A percentile compares a stretch with the other conserved stretches of the same genome.
phyloP scores from a whole-genome alignment of 2,888 invertebrate genomes.

The Caenorhabditis sp. region DNA sequence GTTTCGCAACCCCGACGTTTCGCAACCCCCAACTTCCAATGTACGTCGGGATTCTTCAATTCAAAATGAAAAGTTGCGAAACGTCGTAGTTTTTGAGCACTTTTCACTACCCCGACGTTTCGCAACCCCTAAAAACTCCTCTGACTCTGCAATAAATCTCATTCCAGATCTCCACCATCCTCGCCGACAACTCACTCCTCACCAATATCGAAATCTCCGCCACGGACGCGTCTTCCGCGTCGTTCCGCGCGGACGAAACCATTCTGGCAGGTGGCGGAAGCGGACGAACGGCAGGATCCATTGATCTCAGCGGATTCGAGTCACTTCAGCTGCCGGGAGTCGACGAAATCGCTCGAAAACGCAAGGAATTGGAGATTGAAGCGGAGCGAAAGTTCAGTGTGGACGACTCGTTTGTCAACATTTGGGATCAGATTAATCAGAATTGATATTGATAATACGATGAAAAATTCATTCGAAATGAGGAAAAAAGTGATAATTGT shows the following conservation, averaged over 20 bases:
- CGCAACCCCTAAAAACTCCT: too few relatives aligned
- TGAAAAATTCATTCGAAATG: neutral
- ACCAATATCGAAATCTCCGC: neutral
- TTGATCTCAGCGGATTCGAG: neutral
- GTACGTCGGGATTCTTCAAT: too few relatives aligned
- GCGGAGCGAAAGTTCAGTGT: neutral
- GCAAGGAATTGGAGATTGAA: neutral
- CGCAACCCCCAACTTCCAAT: too few relatives aligned
- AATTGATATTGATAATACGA: neutral
- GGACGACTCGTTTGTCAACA: neutral
- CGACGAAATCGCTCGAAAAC: neutral
- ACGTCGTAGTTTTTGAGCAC: too few relatives aligned
- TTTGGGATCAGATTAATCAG: conserved; percentile 2
- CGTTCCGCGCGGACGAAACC: conserved; percentile 12
- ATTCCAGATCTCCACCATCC: conserved; percentile 1
- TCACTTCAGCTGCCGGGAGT: neutral
- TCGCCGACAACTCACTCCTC: neutral
- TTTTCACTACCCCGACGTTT: too few relatives aligned
- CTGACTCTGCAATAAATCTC: too few relatives aligned
- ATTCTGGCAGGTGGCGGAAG: conserved; percentile 24
- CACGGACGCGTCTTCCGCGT: neutral
- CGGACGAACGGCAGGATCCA: neutral
- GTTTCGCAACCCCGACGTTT: too few relatives aligned
- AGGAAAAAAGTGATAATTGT: neutral
- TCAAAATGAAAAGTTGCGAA: too few relatives aligned